Evolutionary conservation across 2,797 vertebrate species (phyloP).

Genomic region (Lindbergichthys nudifrons): DNA sequence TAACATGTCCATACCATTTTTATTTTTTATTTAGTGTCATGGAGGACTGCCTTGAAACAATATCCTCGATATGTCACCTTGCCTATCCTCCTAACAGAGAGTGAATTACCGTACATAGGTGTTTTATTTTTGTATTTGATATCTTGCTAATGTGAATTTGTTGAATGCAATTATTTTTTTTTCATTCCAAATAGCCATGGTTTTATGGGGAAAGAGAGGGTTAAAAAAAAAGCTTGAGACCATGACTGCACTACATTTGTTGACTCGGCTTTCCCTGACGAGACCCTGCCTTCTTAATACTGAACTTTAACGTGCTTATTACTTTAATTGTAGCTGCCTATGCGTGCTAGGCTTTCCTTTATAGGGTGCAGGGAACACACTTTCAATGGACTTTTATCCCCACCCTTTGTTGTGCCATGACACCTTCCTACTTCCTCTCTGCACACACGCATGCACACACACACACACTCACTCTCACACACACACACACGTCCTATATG

Average conservation of each 20-base stretch:
- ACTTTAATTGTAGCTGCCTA: slow-evolving; percentile 78
- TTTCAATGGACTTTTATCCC: slow-evolving; percentile 42
- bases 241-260: slow-evolving; percentile 86
- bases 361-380: slow-evolving; percentile 70
- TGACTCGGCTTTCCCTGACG: slow-evolving; percentile 71
- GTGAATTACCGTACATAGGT: slow-evolving; percentile 59
- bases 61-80: slow-evolving; percentile 73
- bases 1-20: slow-evolving; percentile 54
- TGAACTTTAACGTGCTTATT: slow-evolving; percentile 75
- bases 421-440: slow-evolving; percentile 1
- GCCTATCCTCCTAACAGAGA: slow-evolving; percentile 73
- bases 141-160: slow-evolving; percentile 85
- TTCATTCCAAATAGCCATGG: slow-evolving; percentile 83
- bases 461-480: slow-evolving; percentile 10
- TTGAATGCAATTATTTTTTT: slow-evolving; percentile 58
- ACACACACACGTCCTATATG: slow-evolving; percentile 26
- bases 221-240: slow-evolving; percentile 74
- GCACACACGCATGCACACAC: not conserved
- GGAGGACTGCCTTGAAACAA: slow-evolving; percentile 80
- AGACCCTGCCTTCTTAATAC: slow-evolving; percentile 75
- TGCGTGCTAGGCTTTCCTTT: slow-evolving; percentile 60
- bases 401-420: slow-evolving; percentile 62
- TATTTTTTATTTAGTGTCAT: slow-evolving; percentile 48
- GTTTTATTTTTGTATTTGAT: slow-evolving; percentile 70
- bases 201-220: slow-evolving; percentile 71